phyloP scores from a whole-genome alignment of 2,888 invertebrate genomes.

The Macrophya alboannulata region DNA sequence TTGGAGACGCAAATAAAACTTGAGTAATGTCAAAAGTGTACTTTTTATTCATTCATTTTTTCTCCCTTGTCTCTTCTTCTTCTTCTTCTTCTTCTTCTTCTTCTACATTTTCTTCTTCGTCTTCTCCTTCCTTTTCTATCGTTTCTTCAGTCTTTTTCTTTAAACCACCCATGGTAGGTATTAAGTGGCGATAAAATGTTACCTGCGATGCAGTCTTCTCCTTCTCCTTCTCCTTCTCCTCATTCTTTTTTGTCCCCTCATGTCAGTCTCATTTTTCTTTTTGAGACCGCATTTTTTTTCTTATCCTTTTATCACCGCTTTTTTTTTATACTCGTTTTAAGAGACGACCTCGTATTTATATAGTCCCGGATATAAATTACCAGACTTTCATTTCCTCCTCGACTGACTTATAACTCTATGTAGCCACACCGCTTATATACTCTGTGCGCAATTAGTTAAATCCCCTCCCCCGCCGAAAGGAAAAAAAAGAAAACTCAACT shows the following conservation, averaged over 20 bases:
- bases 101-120: neutral
- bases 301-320: slow-evolving; percentile 6
- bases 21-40: neutral
- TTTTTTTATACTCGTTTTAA: neutral
- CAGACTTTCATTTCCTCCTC: slow-evolving; percentile 58
- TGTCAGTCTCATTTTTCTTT: neutral
- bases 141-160: neutral
- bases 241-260: neutral
- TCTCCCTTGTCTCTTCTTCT: neutral
- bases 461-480: too few relatives aligned
- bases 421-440: neutral
- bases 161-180: neutral
- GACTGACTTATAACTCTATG: slow-evolving; percentile 41
- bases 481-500: neutral
- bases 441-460: neutral
- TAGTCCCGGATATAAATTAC: slow-evolving; percentile 33
- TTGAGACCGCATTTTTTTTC: neutral
- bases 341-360: slow-evolving; percentile 31
- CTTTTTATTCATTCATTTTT: neutral
- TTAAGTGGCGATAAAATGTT: slow-evolving; percentile 34
- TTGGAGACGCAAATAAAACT: neutral
- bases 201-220: neutral
- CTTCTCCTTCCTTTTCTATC: too few relatives aligned
- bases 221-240: neutral
- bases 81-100: neutral